Conservation (phyloP, 2,888 invertebrate genomes). For the Acholoe squamosa region DNA sequence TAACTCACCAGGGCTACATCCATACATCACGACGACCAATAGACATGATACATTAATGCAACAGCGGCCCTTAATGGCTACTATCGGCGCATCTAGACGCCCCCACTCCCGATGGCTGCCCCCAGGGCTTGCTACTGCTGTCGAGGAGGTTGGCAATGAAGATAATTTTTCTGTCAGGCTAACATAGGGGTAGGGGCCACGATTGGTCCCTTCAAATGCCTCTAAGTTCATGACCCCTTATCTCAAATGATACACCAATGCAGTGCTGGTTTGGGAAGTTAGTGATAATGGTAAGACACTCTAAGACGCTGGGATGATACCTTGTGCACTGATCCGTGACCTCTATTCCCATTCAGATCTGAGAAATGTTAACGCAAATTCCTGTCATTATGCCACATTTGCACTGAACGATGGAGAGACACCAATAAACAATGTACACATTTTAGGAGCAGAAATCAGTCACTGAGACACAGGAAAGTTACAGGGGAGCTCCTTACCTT, state of each 20-base stretch:
- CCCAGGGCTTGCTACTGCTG: conserved; percentile 14
- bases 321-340: conserved; percentile 3
- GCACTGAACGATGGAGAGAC: not conserved
- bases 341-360: not conserved
- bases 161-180: conserved; percentile 33
- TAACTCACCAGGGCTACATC: too few relatives aligned
- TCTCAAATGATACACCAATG: too few relatives aligned
- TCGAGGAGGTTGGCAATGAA: not conserved
- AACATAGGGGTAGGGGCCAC: not conserved
- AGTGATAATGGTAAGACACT: not conserved
- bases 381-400: not conserved
- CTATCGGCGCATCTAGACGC: conserved; percentile 21
- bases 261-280: not conserved
- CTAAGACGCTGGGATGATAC: not conserved
- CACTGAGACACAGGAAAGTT: too few relatives aligned
- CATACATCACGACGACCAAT: too few relatives aligned
- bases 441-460: too few relatives aligned
- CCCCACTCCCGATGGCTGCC: not conserved
- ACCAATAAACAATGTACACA: not conserved
- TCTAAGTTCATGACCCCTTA: too few relatives aligned
- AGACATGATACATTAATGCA: too few relatives aligned
- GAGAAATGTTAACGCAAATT: not conserved
- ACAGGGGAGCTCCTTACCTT: too few relatives aligned
- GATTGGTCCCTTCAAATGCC: not conserved
- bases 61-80: too few relatives aligned